Conservation (phyloP, 2,797 vertebrate genomes). For the Scyliorhinus canicula region DNA sequence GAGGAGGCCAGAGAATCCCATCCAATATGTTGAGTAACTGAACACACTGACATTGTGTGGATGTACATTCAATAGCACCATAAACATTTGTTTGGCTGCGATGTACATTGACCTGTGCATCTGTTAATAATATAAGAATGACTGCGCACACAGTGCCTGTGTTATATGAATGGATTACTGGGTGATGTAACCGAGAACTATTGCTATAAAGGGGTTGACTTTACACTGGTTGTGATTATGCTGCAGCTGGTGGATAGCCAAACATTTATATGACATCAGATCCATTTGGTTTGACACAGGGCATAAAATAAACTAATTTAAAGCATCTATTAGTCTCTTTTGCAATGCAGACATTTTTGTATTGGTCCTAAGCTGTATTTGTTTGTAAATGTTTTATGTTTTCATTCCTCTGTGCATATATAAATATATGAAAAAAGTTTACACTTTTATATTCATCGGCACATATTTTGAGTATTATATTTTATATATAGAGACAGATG, state of each 20-base stretch:
- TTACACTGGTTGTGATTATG: not conserved
- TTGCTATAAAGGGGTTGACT: not conserved
- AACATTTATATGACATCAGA: not conserved
- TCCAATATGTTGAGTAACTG: not conserved
- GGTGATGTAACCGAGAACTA: not conserved
- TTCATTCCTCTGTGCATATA: not conserved
- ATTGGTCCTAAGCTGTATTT: not conserved
- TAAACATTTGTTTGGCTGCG: not conserved
- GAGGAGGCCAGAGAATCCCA: no score
- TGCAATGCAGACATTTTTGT: not conserved
- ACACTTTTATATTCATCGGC: not conserved
- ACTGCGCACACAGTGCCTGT: not conserved
- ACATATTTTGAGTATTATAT: no score
- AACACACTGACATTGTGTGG: not conserved
- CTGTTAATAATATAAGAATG: not conserved
- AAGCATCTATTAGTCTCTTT: not conserved
- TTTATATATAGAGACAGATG: no score
- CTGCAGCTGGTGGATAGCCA: not conserved
- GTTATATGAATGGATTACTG: not conserved
- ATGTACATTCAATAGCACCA: not conserved
- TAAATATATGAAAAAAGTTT: not conserved
- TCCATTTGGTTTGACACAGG: not conserved
- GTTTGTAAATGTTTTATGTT: not conserved
- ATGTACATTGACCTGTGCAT: not conserved
- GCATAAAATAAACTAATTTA: not conserved